These are phyloP conservation scores for Lepidocyrtinus sp. DNA, from an alignment of 2,888 invertebrate species.

Conservation along the genomic window DNA sequence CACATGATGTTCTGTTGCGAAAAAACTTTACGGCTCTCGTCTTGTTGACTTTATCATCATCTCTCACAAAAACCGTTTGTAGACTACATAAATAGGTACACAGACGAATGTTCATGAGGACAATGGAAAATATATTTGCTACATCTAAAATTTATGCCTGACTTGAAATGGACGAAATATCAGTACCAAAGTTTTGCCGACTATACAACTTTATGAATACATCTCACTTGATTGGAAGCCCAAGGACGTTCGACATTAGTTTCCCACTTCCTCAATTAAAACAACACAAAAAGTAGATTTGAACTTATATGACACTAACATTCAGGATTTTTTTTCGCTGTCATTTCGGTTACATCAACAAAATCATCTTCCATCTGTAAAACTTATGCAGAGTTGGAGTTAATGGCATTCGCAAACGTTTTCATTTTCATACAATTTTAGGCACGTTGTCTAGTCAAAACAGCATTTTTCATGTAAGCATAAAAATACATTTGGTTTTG, in stretches of 20 bases:
- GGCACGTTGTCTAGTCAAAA: neutral
- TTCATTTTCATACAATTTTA: too few species aligned
- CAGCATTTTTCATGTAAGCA: neutral
- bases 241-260: slow-evolving; percentile 40
- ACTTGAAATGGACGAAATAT: too few species aligned
- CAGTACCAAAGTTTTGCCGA: neutral
- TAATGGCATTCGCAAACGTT: too few species aligned
- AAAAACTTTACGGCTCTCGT: too few species aligned
- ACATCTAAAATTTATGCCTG: too few species aligned
- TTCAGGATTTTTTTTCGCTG: too few species aligned
- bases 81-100: neutral
- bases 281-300: slow-evolving; percentile 38
- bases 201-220: slow-evolving; percentile 18
- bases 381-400: neutral
- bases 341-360: too few species aligned
- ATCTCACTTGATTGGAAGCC: slow-evolving; percentile 40
- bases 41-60: neutral
- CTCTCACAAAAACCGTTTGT: neutral
- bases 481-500: neutral
- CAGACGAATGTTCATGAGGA: neutral
- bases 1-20: too few species aligned
- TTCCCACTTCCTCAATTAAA: slow-evolving; percentile 55
- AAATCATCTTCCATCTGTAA: neutral
- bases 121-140: neutral
- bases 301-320: too few species aligned